These are phyloP conservation scores for Perca flavescens DNA, from an alignment of 2,113 vertebrate species.

Conservation along the genomic window DNA sequence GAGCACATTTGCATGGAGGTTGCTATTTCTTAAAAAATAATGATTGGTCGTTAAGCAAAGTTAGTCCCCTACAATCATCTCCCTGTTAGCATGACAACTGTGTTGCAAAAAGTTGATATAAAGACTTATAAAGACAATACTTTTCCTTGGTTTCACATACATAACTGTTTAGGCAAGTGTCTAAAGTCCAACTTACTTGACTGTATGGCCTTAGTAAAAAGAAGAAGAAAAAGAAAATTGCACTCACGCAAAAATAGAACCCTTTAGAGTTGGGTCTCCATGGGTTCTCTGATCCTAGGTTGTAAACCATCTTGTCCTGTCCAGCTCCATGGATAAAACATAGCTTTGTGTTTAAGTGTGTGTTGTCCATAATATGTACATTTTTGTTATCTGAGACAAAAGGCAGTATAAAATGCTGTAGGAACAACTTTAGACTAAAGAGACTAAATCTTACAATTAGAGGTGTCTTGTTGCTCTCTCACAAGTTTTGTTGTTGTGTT, in stretches of 20 bases:
- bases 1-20: neutral
- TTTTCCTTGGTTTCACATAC: neutral
- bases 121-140: neutral
- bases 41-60: neutral
- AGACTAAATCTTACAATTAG: neutral
- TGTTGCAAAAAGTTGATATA: neutral
- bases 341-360: neutral
- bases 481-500: neutral
- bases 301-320: too few relatives aligned
- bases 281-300: too few relatives aligned
- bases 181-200: too few relatives aligned
- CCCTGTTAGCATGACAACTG: neutral
- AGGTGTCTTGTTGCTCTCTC: neutral
- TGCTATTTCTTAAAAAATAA: neutral
- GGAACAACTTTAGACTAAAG: neutral
- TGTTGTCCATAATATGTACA: too few relatives aligned
- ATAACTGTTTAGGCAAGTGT: too few relatives aligned
- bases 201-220: too few relatives aligned
- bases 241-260: too few relatives aligned
- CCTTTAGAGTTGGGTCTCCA: too few relatives aligned
- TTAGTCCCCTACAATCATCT: neutral
- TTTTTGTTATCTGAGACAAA: neutral
- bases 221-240: too few relatives aligned
- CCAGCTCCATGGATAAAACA: too few relatives aligned
- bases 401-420: neutral